Base-by-base conservation (phyloP, 2,113 vertebrate genomes). In the Dermatemys mawii region DNA sequence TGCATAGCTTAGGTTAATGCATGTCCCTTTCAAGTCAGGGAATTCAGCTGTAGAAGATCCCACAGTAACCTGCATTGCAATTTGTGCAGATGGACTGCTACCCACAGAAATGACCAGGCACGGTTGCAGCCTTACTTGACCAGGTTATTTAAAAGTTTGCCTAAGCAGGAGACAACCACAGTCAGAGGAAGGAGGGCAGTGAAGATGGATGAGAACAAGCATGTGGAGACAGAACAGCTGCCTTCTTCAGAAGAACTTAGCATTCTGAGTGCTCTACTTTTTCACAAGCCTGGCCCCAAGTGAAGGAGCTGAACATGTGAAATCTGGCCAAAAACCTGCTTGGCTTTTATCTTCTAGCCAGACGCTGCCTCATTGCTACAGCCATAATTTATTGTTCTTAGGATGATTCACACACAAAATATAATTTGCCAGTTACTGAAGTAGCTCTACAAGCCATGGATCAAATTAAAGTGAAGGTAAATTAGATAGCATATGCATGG, bases 11-110 rank as follows among this genome's bases (percentile, higher is more conserved):
- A 38, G 60, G 88, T 27, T 41, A 63, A 27, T 12, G 10, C 41
- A 0, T 57, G 22, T 8, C 48, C 67, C n/a, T 75, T 50, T 6
- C 49, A 38, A 27, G n/a, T 0, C 24, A 13, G 0, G 26, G 11
- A 76, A 76, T 46, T 38, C n/a, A 38, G 44, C 4, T 44, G 6
- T 16, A 46, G 38, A 5, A 11, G 9, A 22, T 8, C 6, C 44
- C 24, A 14, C 38, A 44, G 11, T 44, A 22, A 38, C 21, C 54
- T 44, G 2, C 7, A 70, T 0, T 75, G 60, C 41, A 46, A 14
- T 35, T 90, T 29, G 51, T 32, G 63, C 49, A 48, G 67, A 48
- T 0, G 26, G 46, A 49, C 5, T 44, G 16, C 50, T 75, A 32
- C 5, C 41, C 27, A 26, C 8, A 8, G 27, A 80, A 12, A 26